Percentiles rank a stretch among this genome's conserved stretches.
Evolutionary conservation across 2,797 vertebrate genomes (phyloP).

Genomic region (Chaetodon trifasciatus): DNA sequence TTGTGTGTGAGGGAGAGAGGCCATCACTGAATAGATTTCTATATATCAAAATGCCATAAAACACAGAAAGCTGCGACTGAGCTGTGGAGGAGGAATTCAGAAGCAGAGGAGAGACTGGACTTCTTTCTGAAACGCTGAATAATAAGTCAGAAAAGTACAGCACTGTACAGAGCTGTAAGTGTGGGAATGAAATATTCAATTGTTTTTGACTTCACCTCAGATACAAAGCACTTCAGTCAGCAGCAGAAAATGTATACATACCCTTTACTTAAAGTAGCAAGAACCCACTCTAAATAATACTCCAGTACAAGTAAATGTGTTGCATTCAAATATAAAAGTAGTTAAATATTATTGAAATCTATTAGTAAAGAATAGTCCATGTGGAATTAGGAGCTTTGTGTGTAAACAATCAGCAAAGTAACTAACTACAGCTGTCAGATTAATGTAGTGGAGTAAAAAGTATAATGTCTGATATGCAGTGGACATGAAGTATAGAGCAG

Average conservation of each 20-base stretch:
- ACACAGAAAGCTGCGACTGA: slow-evolving; percentile 39
- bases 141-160: slow-evolving; percentile 20
- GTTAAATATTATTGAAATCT: background rate
- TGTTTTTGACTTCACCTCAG: slow-evolving; percentile 14
- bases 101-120: slow-evolving; percentile 39
- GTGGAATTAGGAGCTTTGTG: background rate
- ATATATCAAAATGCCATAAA: slow-evolving; percentile 39
- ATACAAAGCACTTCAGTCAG: slow-evolving; percentile 1
- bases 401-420: background rate
- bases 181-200: slow-evolving; percentile 3
- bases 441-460: background rate
- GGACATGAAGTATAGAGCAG: background rate
- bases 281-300: background rate
- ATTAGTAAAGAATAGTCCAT: too few relatives aligned
- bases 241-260: background rate
- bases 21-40: slow-evolving; percentile 54
- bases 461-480: background rate
- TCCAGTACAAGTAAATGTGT: background rate
- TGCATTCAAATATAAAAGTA: background rate
- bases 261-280: background rate
- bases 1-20: slow-evolving; percentile 37
- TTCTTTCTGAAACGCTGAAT: slow-evolving; percentile 35
- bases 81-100: slow-evolving; percentile 42
- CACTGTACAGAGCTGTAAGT: background rate
- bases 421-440: background rate